Percentiles rank a stretch among this genome's conserved stretches.
These are phyloP conservation scores for Neosilurus hyrtlii DNA, from an alignment of 2,797 vertebrate species.

Conservation along the genomic window DNA sequence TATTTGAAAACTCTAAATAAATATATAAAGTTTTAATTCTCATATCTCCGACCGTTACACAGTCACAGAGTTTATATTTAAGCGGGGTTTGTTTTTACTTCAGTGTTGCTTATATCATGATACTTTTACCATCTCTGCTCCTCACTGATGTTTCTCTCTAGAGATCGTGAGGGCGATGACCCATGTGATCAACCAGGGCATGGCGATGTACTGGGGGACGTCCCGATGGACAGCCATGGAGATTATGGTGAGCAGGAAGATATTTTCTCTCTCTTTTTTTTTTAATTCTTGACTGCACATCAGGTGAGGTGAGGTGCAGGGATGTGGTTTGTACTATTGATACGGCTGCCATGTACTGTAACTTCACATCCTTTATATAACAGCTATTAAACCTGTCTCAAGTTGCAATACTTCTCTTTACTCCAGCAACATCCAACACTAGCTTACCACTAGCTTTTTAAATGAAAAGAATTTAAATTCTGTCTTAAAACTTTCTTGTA, in stretches of 20 bases:
- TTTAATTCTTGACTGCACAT: not conserved
- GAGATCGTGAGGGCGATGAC: constrained; percentile 98
- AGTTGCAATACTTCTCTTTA: too few relatives aligned
- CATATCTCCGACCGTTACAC: not conserved
- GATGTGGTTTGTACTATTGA: too few relatives aligned
- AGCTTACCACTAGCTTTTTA: not conserved
- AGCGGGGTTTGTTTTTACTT: not conserved
- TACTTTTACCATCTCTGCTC: not conserved
- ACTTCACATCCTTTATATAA: too few relatives aligned
- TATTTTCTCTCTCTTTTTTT: not conserved
- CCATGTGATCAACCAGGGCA: constrained; percentile 95
- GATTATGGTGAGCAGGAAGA: constrained; percentile 85
- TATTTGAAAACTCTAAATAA: too few relatives aligned
- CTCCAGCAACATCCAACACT: too few relatives aligned
- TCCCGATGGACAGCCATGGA: constrained; percentile 98
- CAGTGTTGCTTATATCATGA: not conserved
- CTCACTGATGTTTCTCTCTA: constrained; percentile 53
- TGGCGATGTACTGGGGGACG: constrained; percentile 99
- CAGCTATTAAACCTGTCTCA: too few relatives aligned
- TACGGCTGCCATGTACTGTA: too few relatives aligned
- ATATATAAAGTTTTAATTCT: too few relatives aligned
- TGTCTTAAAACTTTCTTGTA: not conserved
- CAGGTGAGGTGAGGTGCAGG: not conserved
- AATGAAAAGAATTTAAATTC: not conserved
- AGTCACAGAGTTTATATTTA: too few relatives aligned